Conservation (phyloP, 92 coral and sea anemone species). For the Hydrozoanthus gracilis region DNA sequence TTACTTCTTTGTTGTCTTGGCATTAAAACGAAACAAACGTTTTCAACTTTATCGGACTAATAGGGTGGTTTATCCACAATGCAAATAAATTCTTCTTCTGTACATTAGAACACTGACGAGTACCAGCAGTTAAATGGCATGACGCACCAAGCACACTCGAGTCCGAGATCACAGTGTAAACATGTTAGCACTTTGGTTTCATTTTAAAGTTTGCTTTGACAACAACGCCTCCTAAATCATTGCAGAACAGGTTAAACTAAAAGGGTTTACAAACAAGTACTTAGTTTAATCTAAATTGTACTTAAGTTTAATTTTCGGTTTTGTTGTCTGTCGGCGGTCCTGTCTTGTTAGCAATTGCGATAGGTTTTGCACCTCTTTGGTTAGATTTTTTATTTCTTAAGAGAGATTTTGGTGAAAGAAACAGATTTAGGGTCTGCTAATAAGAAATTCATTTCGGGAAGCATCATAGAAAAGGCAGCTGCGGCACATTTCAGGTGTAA, state of each 20-base stretch:
- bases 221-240: background rate
- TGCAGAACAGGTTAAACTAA: background rate
- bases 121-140: no score
- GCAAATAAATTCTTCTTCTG: background rate
- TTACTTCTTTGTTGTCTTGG: background rate
- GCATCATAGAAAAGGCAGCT: background rate
- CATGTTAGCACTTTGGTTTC: background rate
- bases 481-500: no score
- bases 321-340: slow-evolving; percentile 30
- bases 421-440: background rate
- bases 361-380: slow-evolving; percentile 65
- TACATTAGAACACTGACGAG: background rate
- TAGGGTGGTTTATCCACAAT: background rate
- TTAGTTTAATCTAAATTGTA: background rate
- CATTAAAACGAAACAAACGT: background rate
- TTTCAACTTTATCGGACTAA: background rate
- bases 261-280: background rate
- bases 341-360: slow-evolving; percentile 65
- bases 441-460: background rate
- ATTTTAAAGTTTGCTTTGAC: background rate
- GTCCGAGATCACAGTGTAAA: no score
- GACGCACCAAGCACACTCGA: no score
- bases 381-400: background rate
- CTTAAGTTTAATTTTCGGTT: background rate
- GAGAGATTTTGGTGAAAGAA: slow-evolving; percentile 36